These are phyloP conservation scores for Melanerpes formicivorus DNA, from an alignment of 2,113 vertebrate genomes.

Conservation along the genomic window DNA sequence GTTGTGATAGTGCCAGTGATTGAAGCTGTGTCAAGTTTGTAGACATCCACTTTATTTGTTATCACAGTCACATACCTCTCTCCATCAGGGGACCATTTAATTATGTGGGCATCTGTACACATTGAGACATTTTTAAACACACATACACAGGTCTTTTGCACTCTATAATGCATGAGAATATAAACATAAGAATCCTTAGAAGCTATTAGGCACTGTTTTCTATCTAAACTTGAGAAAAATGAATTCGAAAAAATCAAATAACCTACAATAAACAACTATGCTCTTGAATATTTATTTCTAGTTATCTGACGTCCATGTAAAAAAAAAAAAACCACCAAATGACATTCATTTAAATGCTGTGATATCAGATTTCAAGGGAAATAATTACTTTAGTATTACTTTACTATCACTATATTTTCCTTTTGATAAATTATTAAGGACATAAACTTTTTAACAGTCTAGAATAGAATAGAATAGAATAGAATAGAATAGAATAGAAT, in stretches of 20 bases:
- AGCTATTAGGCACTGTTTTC: background rate
- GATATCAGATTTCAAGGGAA: background rate
- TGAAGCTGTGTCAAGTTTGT: conserved; percentile 86
- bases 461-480: no score
- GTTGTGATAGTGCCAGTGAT: conserved; percentile 81
- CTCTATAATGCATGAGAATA: background rate
- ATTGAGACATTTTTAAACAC: background rate
- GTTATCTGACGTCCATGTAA: background rate
- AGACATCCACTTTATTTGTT: conserved; percentile 84
- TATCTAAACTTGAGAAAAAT: background rate
- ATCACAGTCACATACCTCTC: conserved; percentile 85
- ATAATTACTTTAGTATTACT: background rate
- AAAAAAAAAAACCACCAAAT: background rate
- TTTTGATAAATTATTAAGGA: background rate
- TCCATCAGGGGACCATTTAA: conserved; percentile 92
- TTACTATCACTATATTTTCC: background rate
- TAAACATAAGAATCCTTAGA: background rate
- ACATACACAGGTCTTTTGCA: background rate
- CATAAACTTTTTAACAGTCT: no score
- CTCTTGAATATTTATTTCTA: background rate
- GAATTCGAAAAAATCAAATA: background rate
- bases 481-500: no score
- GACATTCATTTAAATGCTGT: background rate
- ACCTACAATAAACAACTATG: background rate
- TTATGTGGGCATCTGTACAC: conserved; percentile 87